Base-by-base conservation (phyloP, 1,140 invertebrate species). In the Octopus bimaculoides region DNA sequence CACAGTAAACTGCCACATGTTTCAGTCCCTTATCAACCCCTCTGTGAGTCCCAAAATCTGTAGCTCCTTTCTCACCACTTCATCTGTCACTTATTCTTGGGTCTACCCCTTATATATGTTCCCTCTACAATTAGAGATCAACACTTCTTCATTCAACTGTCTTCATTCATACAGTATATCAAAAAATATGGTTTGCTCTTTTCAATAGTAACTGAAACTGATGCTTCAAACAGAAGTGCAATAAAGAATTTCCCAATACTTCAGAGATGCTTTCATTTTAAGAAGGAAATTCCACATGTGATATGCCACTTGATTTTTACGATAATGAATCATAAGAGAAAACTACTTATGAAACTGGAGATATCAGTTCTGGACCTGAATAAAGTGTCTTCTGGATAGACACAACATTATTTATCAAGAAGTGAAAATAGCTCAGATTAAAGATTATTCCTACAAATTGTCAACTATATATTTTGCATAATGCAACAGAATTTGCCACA, bases 111-210 rank as follows among this genome's bases (percentile, higher is more conserved):
- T 41, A 41, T 2, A 41, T 41, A 41, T 41, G 26, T 41, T 41
- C 26, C 26, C 26, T 41, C 26, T 41, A 41, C 26, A 41, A 41
- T 41, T 41, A 41, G 26, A 41, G 26, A 41, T 41, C 26, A 41
- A 2, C 26, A 41, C 26, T 2, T 41, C 26, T 41, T 41, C 0
- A 41, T 2, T 0, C 26, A 41, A 41, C 26, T 41, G 2, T 41
- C 26, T 41, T 41, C 26, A 41, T 41, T 41, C 26, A 41, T 41
- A 41, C 26, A 66, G 61, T 66, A 66, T 66, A 66, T 66, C 61
- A 66, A 66, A 66, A n/a, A 66, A 66, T n/a, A 66, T 66, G 61
- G 61, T n/a, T 66, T 66, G 61, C 61, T n/a, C 61, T 66, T 66
- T 66, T 66, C 61, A 66, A 14, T 66, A 66, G 61, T n/a, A n/a